A percentile compares a stretch with the other conserved stretches of the same genome.
Conservation (phyloP, 2,888 invertebrate species). For the Aphelenchoides bicaudatus region DNA sequence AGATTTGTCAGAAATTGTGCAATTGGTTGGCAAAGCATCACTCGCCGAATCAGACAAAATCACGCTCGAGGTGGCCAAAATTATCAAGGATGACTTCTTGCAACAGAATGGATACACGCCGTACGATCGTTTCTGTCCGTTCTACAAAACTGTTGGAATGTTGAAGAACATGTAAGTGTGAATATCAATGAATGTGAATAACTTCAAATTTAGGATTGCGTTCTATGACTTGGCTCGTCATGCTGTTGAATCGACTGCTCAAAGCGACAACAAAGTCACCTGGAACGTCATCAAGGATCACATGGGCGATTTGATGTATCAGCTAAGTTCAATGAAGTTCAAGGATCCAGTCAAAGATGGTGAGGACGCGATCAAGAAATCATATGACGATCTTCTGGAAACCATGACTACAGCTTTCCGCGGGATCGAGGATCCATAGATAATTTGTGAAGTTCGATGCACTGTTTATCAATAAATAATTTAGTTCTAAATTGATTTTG, state of each 20-base stretch:
- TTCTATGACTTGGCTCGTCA: constrained; percentile 98
- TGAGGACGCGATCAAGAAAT: constrained; percentile 90
- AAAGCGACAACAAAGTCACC: constrained; percentile 95
- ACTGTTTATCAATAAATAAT: no score
- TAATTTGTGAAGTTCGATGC: no score
- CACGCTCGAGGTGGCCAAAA: constrained; percentile 83
- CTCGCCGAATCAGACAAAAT: constrained; percentile 98
- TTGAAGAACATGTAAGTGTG: constrained; percentile 76
- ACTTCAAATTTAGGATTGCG: constrained; percentile 68
- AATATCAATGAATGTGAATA: constrained; percentile 4
- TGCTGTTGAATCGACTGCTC: constrained; percentile 94
- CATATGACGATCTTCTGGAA: constrained; percentile 92
- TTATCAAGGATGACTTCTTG: constrained; percentile 90
- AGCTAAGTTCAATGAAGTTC: constrained; percentile 98
- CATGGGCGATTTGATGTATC: constrained; percentile 91
- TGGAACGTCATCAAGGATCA: constrained; percentile 96
- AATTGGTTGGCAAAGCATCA: constrained; percentile 85
- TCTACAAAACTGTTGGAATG: constrained; percentile 99
- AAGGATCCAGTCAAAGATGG: constrained; percentile 98
- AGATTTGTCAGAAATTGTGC: constrained; percentile 79
- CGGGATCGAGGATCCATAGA: constrained; percentile 73
- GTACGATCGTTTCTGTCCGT: constrained; percentile 88
- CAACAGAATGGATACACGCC: constrained; percentile 87
- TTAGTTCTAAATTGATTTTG: no score
- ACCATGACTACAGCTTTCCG: constrained; percentile 95